Conservation (phyloP, 1,140 invertebrate species). For the Condylostylus longicornis region DNA sequence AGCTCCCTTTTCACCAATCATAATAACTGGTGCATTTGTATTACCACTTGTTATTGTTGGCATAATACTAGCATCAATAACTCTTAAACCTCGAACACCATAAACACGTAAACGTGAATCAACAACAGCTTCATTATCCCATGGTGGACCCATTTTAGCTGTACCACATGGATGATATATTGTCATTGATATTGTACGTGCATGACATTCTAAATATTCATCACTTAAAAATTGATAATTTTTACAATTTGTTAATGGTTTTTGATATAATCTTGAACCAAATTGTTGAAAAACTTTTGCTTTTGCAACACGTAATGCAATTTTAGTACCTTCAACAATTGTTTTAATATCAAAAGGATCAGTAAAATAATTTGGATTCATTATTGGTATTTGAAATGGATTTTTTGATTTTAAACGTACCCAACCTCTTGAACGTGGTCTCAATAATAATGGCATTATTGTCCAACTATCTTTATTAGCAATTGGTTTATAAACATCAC, state of each 20-base stretch:
- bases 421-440: slow-evolving; percentile 65
- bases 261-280: slow-evolving; percentile 53
- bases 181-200: slow-evolving; percentile 70
- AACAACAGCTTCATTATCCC: slow-evolving; percentile 62
- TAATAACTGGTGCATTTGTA: slow-evolving; percentile 70
- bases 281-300: slow-evolving; percentile 68
- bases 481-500: slow-evolving; percentile 61
- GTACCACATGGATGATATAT: slow-evolving; percentile 72
- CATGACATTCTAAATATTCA: slow-evolving; percentile 71
- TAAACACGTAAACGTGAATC: slow-evolving; percentile 63
- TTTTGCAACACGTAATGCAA: slow-evolving; percentile 52
- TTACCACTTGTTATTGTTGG: slow-evolving; percentile 69
- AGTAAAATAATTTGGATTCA: slow-evolving; percentile 79
- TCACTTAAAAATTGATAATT: slow-evolving; percentile 56
- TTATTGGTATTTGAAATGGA: slow-evolving; percentile 69
- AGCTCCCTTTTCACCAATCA: slow-evolving; percentile 74
- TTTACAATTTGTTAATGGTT: slow-evolving; percentile 63
- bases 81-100: slow-evolving; percentile 58
- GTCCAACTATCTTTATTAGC: slow-evolving; percentile 65
- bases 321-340: slow-evolving; percentile 67
- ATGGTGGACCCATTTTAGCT: slow-evolving; percentile 65
- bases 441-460: slow-evolving; percentile 62
- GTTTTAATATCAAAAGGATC: slow-evolving; percentile 59
- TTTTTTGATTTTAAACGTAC: slow-evolving; percentile 57
- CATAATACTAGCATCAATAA: slow-evolving; percentile 82